These are phyloP conservation scores for Borostomias antarcticus DNA, from an alignment of 2,797 vertebrate species.

Conservation along the genomic window DNA sequence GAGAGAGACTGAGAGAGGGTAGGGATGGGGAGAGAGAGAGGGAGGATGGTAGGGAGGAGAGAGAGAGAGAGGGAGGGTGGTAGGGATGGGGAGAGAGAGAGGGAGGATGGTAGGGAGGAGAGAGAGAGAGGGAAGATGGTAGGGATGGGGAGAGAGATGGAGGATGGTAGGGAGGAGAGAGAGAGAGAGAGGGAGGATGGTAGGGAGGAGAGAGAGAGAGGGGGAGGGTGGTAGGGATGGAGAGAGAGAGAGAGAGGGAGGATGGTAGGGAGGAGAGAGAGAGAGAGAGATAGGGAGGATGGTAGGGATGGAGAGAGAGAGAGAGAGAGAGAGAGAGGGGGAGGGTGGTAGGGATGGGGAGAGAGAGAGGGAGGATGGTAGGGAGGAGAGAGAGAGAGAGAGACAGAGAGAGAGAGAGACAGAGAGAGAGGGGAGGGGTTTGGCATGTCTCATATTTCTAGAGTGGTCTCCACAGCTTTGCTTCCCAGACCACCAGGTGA, in stretches of 20 bases:
- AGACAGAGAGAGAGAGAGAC: slow-evolving; percentile 52
- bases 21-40: slow-evolving; percentile 31
- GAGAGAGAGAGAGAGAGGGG: no score
- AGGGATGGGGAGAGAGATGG: no score
- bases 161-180: neutral
- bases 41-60: slow-evolving; percentile 3
- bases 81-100: neutral
- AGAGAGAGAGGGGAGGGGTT: slow-evolving; percentile 32
- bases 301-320: neutral
- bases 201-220: no score
- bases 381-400: slow-evolving; percentile 32
- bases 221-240: neutral
- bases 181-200: neutral
- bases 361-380: slow-evolving; percentile 30
- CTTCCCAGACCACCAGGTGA: slow-evolving; percentile 55
- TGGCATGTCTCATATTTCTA: slow-evolving; percentile 72
- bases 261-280: neutral
- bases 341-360: no score
- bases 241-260: neutral
- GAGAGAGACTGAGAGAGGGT: slow-evolving; percentile 34
- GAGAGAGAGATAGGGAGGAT: no score
- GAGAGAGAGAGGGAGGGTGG: neutral
- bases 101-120: neutral
- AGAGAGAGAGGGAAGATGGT: slow-evolving; percentile 2
- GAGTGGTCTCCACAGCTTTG: slow-evolving; percentile 70